phyloP scores from a whole-genome alignment of 2,113 vertebrate genomes.

The Aythya baeri region DNA sequence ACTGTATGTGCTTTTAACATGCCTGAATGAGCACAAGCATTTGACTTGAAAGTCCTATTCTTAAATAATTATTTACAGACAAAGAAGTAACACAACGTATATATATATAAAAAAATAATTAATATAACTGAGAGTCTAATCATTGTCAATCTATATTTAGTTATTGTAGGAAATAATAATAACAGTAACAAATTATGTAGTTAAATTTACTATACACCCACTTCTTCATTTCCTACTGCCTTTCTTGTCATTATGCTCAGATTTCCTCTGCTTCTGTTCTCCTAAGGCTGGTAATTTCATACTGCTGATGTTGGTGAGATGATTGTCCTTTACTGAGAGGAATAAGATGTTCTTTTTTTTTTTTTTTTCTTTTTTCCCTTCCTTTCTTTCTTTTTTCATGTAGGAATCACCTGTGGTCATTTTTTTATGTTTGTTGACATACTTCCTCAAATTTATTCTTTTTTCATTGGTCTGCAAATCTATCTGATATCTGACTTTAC shows the following conservation, averaged over 20 bases:
- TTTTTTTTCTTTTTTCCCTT: background rate
- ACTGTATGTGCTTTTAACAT: background rate
- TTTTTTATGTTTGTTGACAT: background rate
- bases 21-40: background rate
- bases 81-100: background rate
- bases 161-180: background rate
- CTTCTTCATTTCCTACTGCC: background rate
- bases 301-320: background rate
- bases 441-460: background rate
- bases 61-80: background rate
- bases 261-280: background rate
- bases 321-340: background rate
- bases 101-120: background rate
- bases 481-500: background rate
- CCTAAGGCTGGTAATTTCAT: background rate
- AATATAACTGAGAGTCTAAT: background rate
- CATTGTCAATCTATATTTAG: background rate
- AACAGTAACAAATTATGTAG: background rate
- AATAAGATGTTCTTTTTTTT: background rate
- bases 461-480: background rate
- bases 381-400: background rate
- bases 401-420: background rate
- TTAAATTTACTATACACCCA: background rate
- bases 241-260: background rate
- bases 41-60: background rate